phyloP scores from a whole-genome alignment of 2,888 invertebrate species.

The Alcis repandata region DNA sequence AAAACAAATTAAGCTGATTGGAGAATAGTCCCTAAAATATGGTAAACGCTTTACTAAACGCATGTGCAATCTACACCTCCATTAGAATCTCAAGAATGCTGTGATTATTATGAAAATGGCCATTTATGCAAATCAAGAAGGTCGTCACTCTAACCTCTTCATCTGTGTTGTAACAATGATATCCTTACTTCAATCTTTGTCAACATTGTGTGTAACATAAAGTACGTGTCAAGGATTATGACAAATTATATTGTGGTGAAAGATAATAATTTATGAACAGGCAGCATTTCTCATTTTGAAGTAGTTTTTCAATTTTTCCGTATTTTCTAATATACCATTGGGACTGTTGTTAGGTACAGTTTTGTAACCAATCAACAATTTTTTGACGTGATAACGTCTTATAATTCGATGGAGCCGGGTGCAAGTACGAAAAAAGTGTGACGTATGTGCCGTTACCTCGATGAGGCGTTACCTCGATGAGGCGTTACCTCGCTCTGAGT shows the following conservation, averaged over 20 bases:
- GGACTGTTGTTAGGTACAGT: no score
- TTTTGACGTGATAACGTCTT: no score
- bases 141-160: slow-evolving; percentile 39
- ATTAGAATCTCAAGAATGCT: slow-evolving; percentile 36
- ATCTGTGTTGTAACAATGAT: slow-evolving; percentile 37
- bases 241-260: background rate
- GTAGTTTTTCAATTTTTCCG: background rate
- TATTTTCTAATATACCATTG: no score
- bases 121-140: slow-evolving; percentile 39
- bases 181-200: slow-evolving; percentile 34
- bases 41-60: background rate
- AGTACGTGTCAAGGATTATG: slow-evolving; percentile 24
- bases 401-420: no score
- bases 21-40: background rate
- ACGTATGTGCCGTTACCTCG: no score
- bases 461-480: no score
- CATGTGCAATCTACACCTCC: slow-evolving; percentile 18
- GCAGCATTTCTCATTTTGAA: background rate
- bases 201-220: slow-evolving; percentile 32
- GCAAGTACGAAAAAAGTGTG: no score
- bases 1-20: background rate
- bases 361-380: no score
- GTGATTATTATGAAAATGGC: slow-evolving; percentile 38
- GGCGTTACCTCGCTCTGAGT: no score
- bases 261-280: background rate